Conservation (phyloP, 1,140 invertebrate species). For the Hyposmocoma kahamanoa region DNA sequence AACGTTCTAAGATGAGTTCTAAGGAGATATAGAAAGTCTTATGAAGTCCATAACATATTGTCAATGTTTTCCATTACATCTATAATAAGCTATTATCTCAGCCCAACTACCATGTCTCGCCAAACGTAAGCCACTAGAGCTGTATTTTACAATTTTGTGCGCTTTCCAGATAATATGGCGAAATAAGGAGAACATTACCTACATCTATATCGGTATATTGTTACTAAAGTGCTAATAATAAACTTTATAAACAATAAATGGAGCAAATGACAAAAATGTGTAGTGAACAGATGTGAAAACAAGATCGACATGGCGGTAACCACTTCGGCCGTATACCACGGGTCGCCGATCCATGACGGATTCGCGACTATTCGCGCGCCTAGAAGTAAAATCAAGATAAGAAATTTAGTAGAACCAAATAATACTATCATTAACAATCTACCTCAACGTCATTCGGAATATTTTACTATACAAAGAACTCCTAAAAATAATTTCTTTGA, state of each 20-base stretch:
- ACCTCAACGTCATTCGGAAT: conserved; percentile 68
- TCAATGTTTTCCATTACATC: conserved; percentile 27
- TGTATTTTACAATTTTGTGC: conserved; percentile 34
- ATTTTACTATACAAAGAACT: conserved; percentile 68
- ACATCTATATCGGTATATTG: conserved; percentile 5
- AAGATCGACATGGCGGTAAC: conserved; percentile 52
- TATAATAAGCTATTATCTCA: conserved; percentile 6
- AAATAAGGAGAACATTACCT: conserved; percentile 13
- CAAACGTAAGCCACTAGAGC: conserved; percentile 19
- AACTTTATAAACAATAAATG: no score
- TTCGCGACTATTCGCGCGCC: conserved; percentile 85
- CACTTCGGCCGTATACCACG: conserved; percentile 63
- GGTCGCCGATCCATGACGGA: conserved; percentile 83
- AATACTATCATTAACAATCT: conserved; percentile 36
- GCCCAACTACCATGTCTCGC: conserved; percentile 14
- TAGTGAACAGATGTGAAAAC: neutral
- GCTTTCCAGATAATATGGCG: conserved; percentile 27
- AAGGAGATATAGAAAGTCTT: no score
- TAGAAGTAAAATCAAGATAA: conserved; percentile 71
- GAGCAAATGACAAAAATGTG: neutral
- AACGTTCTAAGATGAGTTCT: no score
- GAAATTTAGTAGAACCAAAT: conserved; percentile 66
- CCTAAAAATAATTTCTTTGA: conserved; percentile 62
- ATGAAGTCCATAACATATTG: conserved; percentile 6
- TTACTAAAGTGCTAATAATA: neutral